These are phyloP conservation scores for Pseudomyrmex dendroicus DNA, from an alignment of 1,140 invertebrate genomes.

Conservation along the genomic window DNA sequence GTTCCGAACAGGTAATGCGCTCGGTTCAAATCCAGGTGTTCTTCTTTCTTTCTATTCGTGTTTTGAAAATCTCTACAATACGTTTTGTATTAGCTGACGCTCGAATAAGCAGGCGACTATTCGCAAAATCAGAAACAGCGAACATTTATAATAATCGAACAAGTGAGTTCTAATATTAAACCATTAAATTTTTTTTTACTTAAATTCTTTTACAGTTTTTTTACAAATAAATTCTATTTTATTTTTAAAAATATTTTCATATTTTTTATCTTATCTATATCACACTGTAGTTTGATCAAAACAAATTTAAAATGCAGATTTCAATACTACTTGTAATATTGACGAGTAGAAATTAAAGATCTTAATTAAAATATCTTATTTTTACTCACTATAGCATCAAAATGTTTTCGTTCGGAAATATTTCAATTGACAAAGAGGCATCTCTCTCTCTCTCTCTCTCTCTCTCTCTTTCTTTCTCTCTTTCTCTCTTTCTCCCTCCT, in stretches of 20 bases:
- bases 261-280: no score
- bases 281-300: neutral
- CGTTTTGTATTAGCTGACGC: conserved; percentile 14
- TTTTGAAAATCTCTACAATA: conserved; percentile 20
- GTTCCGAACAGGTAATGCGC: conserved; percentile 51
- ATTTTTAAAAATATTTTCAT: neutral
- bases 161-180: neutral
- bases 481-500: no score
- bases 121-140: neutral
- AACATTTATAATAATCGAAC: neutral
- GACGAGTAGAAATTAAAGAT: neutral
- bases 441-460: neutral
- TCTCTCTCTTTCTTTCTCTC: no score
- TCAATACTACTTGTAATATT: neutral
- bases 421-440: neutral
- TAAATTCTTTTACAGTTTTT: no score
- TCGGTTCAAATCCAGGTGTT: conserved; percentile 21
- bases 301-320: neutral
- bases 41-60: conserved; percentile 56
- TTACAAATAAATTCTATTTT: neutral
- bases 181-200: no score
- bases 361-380: neutral
- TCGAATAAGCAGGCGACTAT: conserved; percentile 14
- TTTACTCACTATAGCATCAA: neutral
- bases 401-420: conserved; percentile 4